Evolutionary conservation across 2,113 vertebrate species (phyloP), one percentile per base, ranked within the genome.

Genomic region (Canis aureus): DNA sequence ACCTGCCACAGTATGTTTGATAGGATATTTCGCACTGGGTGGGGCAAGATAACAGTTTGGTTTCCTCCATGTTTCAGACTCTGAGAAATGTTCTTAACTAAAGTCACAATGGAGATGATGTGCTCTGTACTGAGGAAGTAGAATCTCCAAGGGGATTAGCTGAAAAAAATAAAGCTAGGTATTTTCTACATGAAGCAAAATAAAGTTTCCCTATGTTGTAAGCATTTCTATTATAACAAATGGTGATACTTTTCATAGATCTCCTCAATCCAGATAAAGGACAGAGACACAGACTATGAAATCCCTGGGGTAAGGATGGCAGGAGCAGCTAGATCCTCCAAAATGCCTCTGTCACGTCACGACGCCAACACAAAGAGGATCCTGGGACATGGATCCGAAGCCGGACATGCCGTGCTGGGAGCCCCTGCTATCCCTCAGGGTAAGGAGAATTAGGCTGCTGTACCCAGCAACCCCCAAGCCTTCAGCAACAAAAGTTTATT

Each of bases 351-450:
- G 6, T 55, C 2, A 27, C 17, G 60, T 55, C 4, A 29, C 32
- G 86, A 96, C 53, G 22, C 7, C 57, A 29, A 19, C 23, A 22
- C 9, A 19, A 57, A 62, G 4, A 23, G 71, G 32, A 32, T 76
- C n/a, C 57, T 23, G n/a, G 53, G 78, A 25, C 27, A 22, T 17
- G 51, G 25, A 53, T 11, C 1, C 16, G 11, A 81, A 53, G 51
- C n/a, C 43, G 66, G 27, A 51, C 17, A 11, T 0, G 23, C n/a
- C 1, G 0, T 38, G 19, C 13, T 20, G 57, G 32, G 53, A 29
- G n/a, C n/a, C 1, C 35, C 69, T 2, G 23, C 15, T 11, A 3
- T 22, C 66, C 11, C 23, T 85, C 0, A 4, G 13, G 16, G 15
- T 11, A 43, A 23, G 55, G 25, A 32, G 60, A 64, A 12, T 8